These are phyloP conservation scores for Drosophila repleta DNA, from an alignment of 1,140 invertebrate genomes.

Conservation along the genomic window DNA sequence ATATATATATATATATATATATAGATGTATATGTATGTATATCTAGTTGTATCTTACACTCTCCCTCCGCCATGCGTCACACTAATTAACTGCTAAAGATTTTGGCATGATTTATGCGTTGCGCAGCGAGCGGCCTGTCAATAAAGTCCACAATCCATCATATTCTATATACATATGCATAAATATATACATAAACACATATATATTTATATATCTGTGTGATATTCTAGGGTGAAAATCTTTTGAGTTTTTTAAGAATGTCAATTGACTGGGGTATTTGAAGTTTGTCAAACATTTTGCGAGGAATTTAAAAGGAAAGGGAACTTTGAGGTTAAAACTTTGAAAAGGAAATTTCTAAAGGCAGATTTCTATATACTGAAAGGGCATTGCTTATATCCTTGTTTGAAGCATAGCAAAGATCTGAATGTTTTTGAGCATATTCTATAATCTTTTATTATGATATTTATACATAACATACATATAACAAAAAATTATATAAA, in stretches of 20 bases:
- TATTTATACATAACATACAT: too few relatives aligned
- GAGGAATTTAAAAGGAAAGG: too few relatives aligned
- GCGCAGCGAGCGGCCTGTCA: constrained; percentile 24
- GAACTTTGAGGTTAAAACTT: too few relatives aligned
- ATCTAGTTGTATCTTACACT: neutral
- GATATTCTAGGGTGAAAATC: constrained; percentile 3
- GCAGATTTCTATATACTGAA: too few relatives aligned
- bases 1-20: neutral
- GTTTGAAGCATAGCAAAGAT: too few relatives aligned
- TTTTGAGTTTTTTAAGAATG: neutral
- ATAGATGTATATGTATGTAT: neutral
- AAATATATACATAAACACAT: neutral
- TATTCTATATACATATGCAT: neutral
- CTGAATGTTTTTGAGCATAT: too few relatives aligned
- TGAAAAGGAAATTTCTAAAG: too few relatives aligned
- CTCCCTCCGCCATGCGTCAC: neutral
- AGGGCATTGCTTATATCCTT: too few relatives aligned
- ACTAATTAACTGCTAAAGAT: constrained; percentile 30
- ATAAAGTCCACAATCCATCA: constrained; percentile 26
- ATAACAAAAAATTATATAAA: too few relatives aligned
- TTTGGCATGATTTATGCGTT: constrained; percentile 29
- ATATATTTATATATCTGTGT: neutral
- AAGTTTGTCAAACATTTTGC: too few relatives aligned
- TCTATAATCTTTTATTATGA: too few relatives aligned
- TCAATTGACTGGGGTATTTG: neutral